Conservation (phyloP, 2,888 invertebrate genomes). For the Caradrina clavipalpis region DNA sequence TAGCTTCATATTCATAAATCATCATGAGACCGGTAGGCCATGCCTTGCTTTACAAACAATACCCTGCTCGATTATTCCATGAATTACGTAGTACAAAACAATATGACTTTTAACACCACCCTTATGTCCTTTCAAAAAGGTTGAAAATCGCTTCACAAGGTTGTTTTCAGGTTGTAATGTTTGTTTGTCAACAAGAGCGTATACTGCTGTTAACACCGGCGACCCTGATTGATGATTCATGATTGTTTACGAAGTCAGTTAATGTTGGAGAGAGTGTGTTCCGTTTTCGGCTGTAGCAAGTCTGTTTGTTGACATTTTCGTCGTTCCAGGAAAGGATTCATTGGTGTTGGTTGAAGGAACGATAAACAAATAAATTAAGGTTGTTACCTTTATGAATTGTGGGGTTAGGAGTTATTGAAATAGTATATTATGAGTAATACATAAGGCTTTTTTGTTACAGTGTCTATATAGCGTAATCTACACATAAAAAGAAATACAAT, state of each 20-base stretch:
- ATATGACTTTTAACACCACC: background rate
- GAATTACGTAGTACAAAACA: slow-evolving; percentile 6
- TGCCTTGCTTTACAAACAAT: slow-evolving; percentile 59
- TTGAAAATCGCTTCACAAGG: slow-evolving; percentile 7
- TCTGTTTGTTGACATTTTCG: slow-evolving; percentile 35
- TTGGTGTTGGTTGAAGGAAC: background rate
- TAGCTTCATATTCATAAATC: slow-evolving; percentile 56
- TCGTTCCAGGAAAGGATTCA: slow-evolving; percentile 18
- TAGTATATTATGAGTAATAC: background rate
- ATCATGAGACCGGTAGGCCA: slow-evolving; percentile 50
- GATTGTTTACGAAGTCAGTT: slow-evolving; percentile 64
- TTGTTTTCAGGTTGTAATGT: slow-evolving; percentile 4
- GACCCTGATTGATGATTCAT: slow-evolving; percentile 70
- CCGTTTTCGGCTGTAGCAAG: slow-evolving; percentile 44
- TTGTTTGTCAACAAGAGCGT: slow-evolving; percentile 42
- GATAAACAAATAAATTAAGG: background rate
- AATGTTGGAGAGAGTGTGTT: slow-evolving; percentile 50
- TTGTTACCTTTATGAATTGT: background rate
- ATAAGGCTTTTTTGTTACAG: background rate
- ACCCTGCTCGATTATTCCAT: slow-evolving; percentile 44
- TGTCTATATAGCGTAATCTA: too few species aligned
- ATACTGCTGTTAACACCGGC: slow-evolving; percentile 60
- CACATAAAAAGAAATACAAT: too few species aligned
- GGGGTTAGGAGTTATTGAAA: background rate
- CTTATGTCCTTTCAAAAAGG: slow-evolving; percentile 14